Evolutionary conservation across 2,888 invertebrate genomes (phyloP).

Genomic region (Euzetes globulus): DNA sequence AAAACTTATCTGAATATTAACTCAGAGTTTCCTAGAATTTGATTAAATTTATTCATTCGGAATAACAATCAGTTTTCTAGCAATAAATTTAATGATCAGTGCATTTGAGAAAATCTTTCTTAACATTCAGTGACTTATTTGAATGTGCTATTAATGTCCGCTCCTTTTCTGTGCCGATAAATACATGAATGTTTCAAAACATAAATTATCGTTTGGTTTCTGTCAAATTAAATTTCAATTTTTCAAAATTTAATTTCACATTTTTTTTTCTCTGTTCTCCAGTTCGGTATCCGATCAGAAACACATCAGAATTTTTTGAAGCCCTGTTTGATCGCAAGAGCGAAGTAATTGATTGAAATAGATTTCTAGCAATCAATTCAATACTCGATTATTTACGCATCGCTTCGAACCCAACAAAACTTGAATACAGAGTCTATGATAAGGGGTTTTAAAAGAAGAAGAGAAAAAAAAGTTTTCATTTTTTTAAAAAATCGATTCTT

Average conservation of each 20-base stretch:
- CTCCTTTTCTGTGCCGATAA: neutral
- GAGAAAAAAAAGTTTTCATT: too few species aligned
- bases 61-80: conserved; percentile 1
- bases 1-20: too few species aligned
- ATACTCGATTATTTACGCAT: conserved; percentile 15
- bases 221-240: conserved; percentile 21
- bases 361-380: conserved; percentile 25
- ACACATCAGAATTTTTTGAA: neutral
- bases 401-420: neutral
- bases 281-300: neutral
- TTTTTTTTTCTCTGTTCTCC: neutral
- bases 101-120: neutral
- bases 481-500: too few species aligned
- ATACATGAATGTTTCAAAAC: neutral
- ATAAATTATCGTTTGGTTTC: conserved; percentile 21
- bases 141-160: neutral
- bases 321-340: neutral
- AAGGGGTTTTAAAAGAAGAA: too few species aligned
- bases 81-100: conserved; percentile 4
- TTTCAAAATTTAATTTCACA: neutral
- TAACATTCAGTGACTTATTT: too few species aligned
- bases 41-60: conserved; percentile 22
- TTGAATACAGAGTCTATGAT: too few species aligned
- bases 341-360: conserved; percentile 26
- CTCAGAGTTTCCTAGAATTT: neutral